phyloP scores from a whole-genome alignment of 2,113 vertebrate species.

The Sander lucioperca region DNA sequence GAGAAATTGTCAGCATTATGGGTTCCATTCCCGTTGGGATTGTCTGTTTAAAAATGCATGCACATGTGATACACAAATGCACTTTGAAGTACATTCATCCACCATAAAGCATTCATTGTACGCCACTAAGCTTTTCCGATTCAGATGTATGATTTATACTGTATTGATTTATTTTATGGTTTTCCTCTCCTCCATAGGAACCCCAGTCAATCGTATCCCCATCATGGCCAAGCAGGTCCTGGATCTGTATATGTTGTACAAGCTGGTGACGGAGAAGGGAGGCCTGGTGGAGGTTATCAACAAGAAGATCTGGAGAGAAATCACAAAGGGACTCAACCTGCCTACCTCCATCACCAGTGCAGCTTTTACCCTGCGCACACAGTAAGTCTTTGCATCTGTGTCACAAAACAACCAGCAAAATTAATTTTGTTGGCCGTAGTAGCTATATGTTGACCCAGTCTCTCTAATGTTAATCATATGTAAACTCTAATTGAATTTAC shows the following conservation, averaged over 20 bases:
- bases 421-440: not conserved
- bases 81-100: constrained; percentile 17
- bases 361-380: constrained; percentile 96
- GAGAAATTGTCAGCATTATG: constrained; percentile 6
- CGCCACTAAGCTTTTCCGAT: not conserved
- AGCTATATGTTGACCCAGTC: not conserved
- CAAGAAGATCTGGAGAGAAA: constrained; percentile 99
- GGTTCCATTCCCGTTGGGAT: not conserved
- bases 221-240: constrained; percentile 99
- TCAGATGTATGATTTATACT: not conserved
- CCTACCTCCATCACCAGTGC: constrained; percentile 99
- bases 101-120: constrained; percentile 18
- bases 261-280: constrained; percentile 97
- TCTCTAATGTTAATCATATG: not conserved
- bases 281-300: constrained; percentile 98
- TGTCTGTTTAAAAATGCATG: constrained; percentile 25
- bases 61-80: constrained; percentile 5
- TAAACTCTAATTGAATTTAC: constrained; percentile 20
- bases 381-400: constrained; percentile 81
- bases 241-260: constrained; percentile 97
- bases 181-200: constrained; percentile 83
- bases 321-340: constrained; percentile 97
- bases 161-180: constrained; percentile 20
- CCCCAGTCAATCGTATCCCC: constrained; percentile 96
- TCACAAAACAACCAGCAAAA: constrained; percentile 10